These are phyloP conservation scores for Cercopithecus mitis DNA, from an alignment of 2,797 vertebrate species.

Conservation along the genomic window DNA sequence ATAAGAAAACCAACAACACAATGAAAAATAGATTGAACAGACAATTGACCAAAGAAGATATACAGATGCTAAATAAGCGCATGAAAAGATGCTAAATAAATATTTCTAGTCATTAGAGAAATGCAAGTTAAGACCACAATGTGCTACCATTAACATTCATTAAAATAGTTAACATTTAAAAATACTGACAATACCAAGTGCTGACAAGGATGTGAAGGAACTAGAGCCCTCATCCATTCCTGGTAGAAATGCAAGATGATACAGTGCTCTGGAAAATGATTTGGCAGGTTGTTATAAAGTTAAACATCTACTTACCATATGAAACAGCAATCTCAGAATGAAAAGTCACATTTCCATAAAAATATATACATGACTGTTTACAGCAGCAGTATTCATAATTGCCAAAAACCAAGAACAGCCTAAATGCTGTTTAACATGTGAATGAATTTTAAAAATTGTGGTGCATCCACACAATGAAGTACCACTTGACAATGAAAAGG, in stretches of 20 bases:
- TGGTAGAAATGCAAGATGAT: not conserved
- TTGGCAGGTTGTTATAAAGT: not conserved
- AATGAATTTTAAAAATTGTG: not conserved
- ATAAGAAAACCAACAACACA: not conserved
- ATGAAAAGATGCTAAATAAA: conserved; percentile 11
- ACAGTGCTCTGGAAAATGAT: not conserved
- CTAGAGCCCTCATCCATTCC: not conserved
- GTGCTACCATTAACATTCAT: not conserved
- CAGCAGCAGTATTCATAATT: not conserved
- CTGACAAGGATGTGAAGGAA: not conserved
- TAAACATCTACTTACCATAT: not conserved
- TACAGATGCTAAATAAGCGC: not conserved
- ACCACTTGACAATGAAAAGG: not conserved
- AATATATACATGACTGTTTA: not conserved
- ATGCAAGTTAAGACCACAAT: conserved; percentile 11
- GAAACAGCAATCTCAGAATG: not conserved
- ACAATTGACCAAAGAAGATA: conserved; percentile 1
- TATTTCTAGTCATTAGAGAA: not conserved
- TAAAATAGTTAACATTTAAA: conserved; percentile 29
- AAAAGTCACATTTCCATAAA: not conserved
- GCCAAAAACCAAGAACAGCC: not conserved
- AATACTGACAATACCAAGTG: not conserved
- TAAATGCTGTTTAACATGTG: not conserved
- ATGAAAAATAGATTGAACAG: conserved; percentile 26
- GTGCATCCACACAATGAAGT: not conserved